These are phyloP conservation scores for Leptocoma aspasia DNA, from an alignment of 2,113 vertebrate species.

Conservation along the genomic window DNA sequence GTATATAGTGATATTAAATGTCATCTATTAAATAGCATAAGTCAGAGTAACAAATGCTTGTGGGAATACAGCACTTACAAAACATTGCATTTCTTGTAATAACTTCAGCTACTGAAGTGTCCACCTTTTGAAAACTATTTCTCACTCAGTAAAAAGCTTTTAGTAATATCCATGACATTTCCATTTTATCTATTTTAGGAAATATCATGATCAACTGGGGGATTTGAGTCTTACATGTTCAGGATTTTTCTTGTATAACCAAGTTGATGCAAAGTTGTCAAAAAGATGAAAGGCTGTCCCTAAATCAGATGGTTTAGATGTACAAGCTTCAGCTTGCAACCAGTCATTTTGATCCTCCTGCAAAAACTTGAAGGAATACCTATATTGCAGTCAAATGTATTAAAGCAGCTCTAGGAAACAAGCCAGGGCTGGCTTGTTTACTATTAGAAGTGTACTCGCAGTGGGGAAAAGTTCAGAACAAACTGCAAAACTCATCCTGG, in stretches of 20 bases:
- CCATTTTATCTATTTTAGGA: neutral
- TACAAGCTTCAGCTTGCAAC: neutral
- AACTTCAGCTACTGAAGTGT: neutral
- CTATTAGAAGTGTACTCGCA: neutral
- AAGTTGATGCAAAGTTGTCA: neutral
- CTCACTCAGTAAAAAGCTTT: neutral
- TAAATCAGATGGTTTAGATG: neutral
- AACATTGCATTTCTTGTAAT: neutral
- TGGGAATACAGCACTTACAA: neutral
- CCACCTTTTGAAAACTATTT: neutral
- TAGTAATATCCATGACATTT: neutral
- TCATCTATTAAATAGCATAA: neutral
- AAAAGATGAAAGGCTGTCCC: neutral
- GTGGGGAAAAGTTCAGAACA: neutral
- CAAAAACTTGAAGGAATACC: neutral
- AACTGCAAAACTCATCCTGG: neutral
- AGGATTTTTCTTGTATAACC: neutral
- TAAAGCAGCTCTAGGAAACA: neutral
- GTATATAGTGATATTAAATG: neutral
- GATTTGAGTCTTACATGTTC: neutral
- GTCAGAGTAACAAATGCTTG: neutral
- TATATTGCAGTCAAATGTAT: neutral
- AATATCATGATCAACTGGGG: neutral
- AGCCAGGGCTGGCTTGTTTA: neutral
- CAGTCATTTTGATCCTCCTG: neutral